Conservation (phyloP, 2,113 vertebrate species). For the Ahaetulla prasina region DNA sequence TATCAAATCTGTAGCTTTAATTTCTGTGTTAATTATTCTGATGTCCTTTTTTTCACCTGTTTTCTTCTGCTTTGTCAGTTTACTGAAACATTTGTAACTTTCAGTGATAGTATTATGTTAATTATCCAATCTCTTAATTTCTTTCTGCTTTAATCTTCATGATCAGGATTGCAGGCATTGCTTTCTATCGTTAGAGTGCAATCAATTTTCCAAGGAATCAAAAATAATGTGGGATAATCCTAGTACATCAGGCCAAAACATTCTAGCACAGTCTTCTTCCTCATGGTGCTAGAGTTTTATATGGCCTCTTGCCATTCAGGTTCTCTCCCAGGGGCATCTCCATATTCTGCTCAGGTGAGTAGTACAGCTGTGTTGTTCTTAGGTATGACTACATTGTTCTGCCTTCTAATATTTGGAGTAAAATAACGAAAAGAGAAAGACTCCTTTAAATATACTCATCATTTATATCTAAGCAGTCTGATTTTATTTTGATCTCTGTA, state of each 20-base stretch:
- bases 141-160: not conserved
- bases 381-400: not conserved
- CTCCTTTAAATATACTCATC: not conserved
- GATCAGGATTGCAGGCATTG: not conserved
- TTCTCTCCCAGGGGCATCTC: not conserved
- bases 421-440: not conserved
- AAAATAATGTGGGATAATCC: not conserved
- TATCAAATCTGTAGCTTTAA: not conserved
- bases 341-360: constrained; percentile 13
- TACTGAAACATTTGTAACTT: not conserved
- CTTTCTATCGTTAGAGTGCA: not conserved
- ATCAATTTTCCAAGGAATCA: not conserved
- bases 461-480: not conserved
- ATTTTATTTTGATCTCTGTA: not conserved
- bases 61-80: not conserved
- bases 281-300: constrained; percentile 19
- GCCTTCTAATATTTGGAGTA: not conserved
- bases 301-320: constrained; percentile 21
- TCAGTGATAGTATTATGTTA: not conserved
- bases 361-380: not conserved
- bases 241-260: not conserved
- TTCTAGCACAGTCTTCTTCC: not conserved
- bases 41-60: not conserved
- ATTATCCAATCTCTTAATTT: not conserved
- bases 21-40: not conserved